Evolutionary conservation across 2,113 vertebrate species (phyloP).

Genomic region (Cepphus grylle): DNA sequence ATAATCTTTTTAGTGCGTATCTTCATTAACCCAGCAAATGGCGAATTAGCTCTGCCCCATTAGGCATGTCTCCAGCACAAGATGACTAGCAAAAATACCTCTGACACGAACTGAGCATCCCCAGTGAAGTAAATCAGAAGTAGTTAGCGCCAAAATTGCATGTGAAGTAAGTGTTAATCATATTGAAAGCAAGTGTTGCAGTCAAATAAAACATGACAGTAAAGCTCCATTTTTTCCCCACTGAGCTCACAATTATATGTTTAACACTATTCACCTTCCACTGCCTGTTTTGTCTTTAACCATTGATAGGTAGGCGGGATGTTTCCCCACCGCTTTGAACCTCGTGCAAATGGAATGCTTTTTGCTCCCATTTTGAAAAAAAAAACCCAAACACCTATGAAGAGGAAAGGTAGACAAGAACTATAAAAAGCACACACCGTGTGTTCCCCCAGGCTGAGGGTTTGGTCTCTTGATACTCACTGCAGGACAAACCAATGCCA

Average conservation of each 20-base stretch:
- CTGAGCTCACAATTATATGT: not conserved
- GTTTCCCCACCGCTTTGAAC: not conserved
- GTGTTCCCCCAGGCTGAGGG: not conserved
- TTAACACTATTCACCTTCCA: not conserved
- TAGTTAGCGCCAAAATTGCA: not conserved
- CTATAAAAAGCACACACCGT: not conserved
- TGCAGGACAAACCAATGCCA: not conserved
- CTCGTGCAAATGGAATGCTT: not conserved
- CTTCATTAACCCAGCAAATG: constrained; percentile 20
- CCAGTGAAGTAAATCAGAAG: not conserved
- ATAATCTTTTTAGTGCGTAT: not conserved
- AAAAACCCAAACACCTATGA: not conserved
- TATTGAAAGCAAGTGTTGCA: not conserved
- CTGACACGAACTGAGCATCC: not conserved
- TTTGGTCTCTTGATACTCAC: not conserved
- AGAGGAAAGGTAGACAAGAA: not conserved
- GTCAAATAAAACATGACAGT: not conserved
- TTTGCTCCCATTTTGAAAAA: not conserved
- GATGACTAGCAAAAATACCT: not conserved
- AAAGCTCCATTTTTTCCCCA: not conserved
- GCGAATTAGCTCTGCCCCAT: constrained; percentile 14
- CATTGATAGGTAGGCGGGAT: not conserved
- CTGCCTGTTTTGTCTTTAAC: not conserved
- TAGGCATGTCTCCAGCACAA: not conserved
- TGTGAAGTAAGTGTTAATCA: constrained; percentile 29